Evolutionary conservation across 2,797 vertebrate genomes (phyloP).

Genomic region (Valencia hispanica): DNA sequence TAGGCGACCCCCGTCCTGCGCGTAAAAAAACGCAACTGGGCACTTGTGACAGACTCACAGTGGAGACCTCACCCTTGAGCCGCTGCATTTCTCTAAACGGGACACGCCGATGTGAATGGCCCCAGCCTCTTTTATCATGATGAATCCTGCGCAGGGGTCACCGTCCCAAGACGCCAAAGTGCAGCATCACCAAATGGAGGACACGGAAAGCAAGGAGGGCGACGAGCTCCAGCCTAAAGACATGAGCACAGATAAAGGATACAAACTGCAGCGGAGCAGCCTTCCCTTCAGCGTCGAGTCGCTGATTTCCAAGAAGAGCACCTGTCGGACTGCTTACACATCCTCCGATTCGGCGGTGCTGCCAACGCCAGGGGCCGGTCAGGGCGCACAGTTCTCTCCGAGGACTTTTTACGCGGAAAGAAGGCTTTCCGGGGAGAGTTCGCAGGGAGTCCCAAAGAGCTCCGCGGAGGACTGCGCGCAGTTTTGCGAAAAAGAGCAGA

Average conservation of each 20-base stretch:
- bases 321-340: slow-evolving; percentile 76
- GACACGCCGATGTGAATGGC: slow-evolving; percentile 79
- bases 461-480: slow-evolving; percentile 80
- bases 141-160: slow-evolving; percentile 82
- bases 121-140: slow-evolving; percentile 71
- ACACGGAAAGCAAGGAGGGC: slow-evolving; percentile 73
- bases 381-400: slow-evolving; percentile 70
- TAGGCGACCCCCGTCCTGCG: slow-evolving; percentile 68
- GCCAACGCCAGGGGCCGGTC: slow-evolving; percentile 57
- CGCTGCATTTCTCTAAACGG: slow-evolving; percentile 55
- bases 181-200: slow-evolving; percentile 67
- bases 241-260: slow-evolving; percentile 76
- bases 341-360: slow-evolving; percentile 59
- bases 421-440: slow-evolving; percentile 70
- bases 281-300: slow-evolving; percentile 88
- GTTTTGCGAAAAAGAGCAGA: slow-evolving; percentile 80
- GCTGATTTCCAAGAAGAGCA: slow-evolving; percentile 82
- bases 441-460: slow-evolving; percentile 70
- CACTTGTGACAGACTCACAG: slow-evolving; percentile 53
- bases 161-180: slow-evolving; percentile 72
- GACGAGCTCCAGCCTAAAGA: slow-evolving; percentile 78
- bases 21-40: slow-evolving; percentile 58
- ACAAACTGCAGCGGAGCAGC: slow-evolving; percentile 75
- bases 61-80: slow-evolving; percentile 53
- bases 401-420: slow-evolving; percentile 82